These are phyloP conservation scores for Euwallacea fornicatus DNA, from an alignment of 1,140 invertebrate species.

Conservation along the genomic window DNA sequence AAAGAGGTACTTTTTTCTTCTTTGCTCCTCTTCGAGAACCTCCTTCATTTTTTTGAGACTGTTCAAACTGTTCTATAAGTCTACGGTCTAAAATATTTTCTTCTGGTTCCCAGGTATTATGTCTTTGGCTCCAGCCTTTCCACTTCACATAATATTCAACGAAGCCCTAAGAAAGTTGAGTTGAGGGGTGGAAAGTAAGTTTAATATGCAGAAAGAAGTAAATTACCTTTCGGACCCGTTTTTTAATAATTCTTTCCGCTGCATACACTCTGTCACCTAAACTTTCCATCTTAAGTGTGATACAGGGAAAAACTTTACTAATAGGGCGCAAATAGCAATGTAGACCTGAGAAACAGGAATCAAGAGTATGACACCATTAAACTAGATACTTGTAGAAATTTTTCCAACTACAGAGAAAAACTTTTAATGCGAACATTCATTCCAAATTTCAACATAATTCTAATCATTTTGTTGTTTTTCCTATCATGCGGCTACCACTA, in stretches of 20 bases:
- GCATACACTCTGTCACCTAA: slow-evolving; percentile 86
- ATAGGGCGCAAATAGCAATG: too few relatives aligned
- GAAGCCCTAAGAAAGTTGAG: slow-evolving; percentile 67
- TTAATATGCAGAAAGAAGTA: neutral
- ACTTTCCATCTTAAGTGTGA: slow-evolving; percentile 31
- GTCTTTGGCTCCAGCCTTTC: slow-evolving; percentile 95
- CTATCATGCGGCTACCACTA: too few relatives aligned
- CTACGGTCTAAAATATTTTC: slow-evolving; percentile 93
- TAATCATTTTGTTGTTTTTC: too few relatives aligned
- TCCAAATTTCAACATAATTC: too few relatives aligned
- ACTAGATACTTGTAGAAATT: too few relatives aligned
- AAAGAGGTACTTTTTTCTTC: slow-evolving; percentile 53
- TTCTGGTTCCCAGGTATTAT: slow-evolving; percentile 97
- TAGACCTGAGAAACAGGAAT: too few relatives aligned
- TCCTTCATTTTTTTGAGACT: slow-evolving; percentile 58
- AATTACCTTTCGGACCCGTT: slow-evolving; percentile 84
- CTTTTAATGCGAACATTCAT: too few relatives aligned
- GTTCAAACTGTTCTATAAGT: slow-evolving; percentile 88
- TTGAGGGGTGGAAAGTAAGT: neutral
- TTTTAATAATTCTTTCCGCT: slow-evolving; percentile 93
- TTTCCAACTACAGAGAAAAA: too few relatives aligned
- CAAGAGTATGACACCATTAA: too few relatives aligned
- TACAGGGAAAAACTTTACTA: neutral
- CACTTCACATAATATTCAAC: slow-evolving; percentile 96
- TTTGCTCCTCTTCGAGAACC: slow-evolving; percentile 62